Base-by-base conservation (phyloP, 1,140 invertebrate genomes). In the Drosophila nebulosa region DNA sequence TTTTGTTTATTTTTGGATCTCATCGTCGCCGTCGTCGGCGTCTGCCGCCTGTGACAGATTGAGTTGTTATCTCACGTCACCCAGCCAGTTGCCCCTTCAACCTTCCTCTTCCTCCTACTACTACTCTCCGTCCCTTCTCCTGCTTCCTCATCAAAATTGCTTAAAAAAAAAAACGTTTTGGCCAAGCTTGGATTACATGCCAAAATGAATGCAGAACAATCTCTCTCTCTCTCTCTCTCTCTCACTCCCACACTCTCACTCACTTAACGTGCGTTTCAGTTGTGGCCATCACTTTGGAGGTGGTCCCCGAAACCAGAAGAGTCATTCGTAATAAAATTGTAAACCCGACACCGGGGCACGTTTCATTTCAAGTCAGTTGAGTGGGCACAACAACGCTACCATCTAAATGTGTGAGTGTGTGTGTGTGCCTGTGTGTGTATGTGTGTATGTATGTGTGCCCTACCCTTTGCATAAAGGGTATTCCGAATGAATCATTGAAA, bases 1-100 rank as follows among this genome's bases (percentile, higher is more conserved):
- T 85, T 85, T 85, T 85, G 80, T 84, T 84, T 85, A 77, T 74
- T 76, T 70, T 73, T 73, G 68, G 79, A 39, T 30, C 26, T 55
- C 26, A 30, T 30, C 18, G 52, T 26, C 51, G 51, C 9, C 30
- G 7, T 2, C 16, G n/a, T 5, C 16, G 39, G n/a, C 36, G 36
- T 58, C 55, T 58, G 55, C 52, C 50, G 32, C 53, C 50, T 36
- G 55, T 46, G 4, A 39, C 68, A 56, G 59, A 70, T 69, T 70
- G 68, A 70, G 64, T 60, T 69, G 64, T 69, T 70, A 71, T 71
- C 59, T 53, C 68, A 16, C 50, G 24, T n/a, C n/a, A n/a, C 24
- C 16, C 50, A 3, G 3, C 1, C 55, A 32, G 3, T 7, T 3
- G 3, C 3, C 30, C 30, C 1, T 6, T 4, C 27, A 3, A 3